A percentile compares a stretch with the other conserved stretches of the same genome.
Evolutionary conservation across 2,113 vertebrate genomes (phyloP).

Genomic region (Hirundichthys speculiger): DNA sequence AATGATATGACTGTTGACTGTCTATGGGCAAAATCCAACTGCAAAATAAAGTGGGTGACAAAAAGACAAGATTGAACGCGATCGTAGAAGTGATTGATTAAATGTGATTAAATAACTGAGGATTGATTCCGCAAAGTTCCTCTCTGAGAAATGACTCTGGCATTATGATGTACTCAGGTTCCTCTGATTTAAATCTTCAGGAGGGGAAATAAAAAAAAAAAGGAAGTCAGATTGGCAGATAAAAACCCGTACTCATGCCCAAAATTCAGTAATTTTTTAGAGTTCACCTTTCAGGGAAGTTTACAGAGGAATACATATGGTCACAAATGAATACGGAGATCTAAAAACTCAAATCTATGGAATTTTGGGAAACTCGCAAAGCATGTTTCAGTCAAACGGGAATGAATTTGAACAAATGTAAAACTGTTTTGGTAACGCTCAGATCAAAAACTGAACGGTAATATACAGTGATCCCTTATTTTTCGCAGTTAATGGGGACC

Average conservation of each 20-base stretch:
- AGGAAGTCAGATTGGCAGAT: constrained; percentile 27
- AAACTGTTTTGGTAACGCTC: no score
- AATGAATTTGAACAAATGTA: no score
- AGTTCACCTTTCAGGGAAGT: constrained; percentile 19
- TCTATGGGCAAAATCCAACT: constrained; percentile 48
- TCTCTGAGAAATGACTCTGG: constrained; percentile 43
- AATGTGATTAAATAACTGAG: constrained; percentile 54
- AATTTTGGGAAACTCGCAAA: no score
- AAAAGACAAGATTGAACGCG: constrained; percentile 58
- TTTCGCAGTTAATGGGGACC: no score
- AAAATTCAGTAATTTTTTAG: background rate
- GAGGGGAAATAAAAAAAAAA: no score
- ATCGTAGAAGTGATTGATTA: constrained; percentile 64
- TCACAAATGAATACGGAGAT: no score
- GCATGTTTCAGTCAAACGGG: no score
- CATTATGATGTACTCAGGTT: constrained; percentile 40
- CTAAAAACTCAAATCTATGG: no score
- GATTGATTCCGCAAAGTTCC: constrained; percentile 40
- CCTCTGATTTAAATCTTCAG: constrained; percentile 33
- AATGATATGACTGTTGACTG: constrained; percentile 56
- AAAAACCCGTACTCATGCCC: constrained; percentile 14
- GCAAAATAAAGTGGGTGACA: constrained; percentile 63
- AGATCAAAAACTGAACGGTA: no score
- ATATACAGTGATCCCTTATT: no score
- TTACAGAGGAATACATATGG: background rate